A percentile compares a stretch with the other conserved stretches of the same genome.
These are phyloP conservation scores for Sinocyclocheilus anshuiensis DNA, from an alignment of 2,113 vertebrate genomes.

Conservation along the genomic window DNA sequence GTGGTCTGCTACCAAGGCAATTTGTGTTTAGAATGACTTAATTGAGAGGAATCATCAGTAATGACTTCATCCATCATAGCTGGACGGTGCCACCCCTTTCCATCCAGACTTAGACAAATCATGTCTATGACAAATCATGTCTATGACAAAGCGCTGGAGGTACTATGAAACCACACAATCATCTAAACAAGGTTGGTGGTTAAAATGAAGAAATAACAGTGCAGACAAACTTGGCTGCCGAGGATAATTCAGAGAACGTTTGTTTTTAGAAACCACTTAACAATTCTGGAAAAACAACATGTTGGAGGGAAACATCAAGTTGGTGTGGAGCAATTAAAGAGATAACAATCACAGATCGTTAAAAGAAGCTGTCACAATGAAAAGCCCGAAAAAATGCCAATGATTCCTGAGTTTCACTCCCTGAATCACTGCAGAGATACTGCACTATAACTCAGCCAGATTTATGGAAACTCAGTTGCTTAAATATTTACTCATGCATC, in stretches of 20 bases:
- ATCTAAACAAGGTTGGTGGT: constrained; percentile 18
- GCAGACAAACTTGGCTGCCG: neutral
- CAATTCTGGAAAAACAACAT: constrained; percentile 14
- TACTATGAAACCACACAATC: constrained; percentile 30
- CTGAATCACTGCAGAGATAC: neutral
- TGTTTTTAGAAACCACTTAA: constrained; percentile 35
- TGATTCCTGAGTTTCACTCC: neutral
- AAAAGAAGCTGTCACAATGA: neutral
- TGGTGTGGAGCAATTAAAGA: constrained; percentile 8
- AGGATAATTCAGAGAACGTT: neutral
- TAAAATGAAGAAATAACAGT: constrained; percentile 25
- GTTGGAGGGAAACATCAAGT: neutral
- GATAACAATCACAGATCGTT: neutral
- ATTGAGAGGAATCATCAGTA: constrained; percentile 56
- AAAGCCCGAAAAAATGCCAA: neutral
- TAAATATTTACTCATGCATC: neutral
- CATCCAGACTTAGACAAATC: constrained; percentile 47
- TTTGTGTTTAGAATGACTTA: constrained; percentile 63
- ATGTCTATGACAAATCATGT: neutral
- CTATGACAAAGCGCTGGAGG: constrained; percentile 16
- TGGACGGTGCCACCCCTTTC: constrained; percentile 38
- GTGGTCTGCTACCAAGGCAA: constrained; percentile 59
- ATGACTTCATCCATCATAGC: constrained; percentile 68
- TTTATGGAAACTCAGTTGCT: neutral
- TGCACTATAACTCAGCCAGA: neutral